Base-by-base conservation (phyloP, 2,888 invertebrate genomes). In the Reticulitermes lucifugus region DNA sequence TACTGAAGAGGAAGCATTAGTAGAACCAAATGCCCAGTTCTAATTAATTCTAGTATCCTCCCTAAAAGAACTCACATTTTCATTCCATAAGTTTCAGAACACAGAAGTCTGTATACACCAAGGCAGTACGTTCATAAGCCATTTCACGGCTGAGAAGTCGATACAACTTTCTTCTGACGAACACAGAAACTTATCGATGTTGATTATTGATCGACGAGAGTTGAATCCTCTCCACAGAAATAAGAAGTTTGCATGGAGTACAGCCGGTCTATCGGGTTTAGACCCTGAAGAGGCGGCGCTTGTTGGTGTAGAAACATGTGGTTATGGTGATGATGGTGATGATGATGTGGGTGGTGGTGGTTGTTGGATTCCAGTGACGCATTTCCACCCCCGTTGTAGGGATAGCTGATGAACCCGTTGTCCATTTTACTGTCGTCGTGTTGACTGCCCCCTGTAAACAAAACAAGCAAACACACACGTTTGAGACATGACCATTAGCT, bases 171-270 rank as follows among this genome's bases (percentile, higher is more conserved):
- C 18, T 18, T 4, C 4, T 55, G 55, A 55, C 55, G 55, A 55
- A 55, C 55, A 18, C 55, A 55, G 18, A 55, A 14, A 51, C 0
- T 51, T 1, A 51, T 51, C 12, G 51, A 51, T 51, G 14, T 55
- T 4, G 55, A 79, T 73, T 86, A 86, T 65, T 86, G 86, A 51
- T 85, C 86, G 12, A 85, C 85, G 65, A 86, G 81, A 41, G 87
- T 79, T 18, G 43, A 60, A 51, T 93, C 93, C 86, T 93, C 93
- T 51, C 92, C 92, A 87, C 94, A 93, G 90, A 94, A 94, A 88
- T 94, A 94, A 22, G 94, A 93, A 88, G 92, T 94, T 89, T 94
- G 94, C 94, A 94, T 94, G 85, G 94, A 94, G 89, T 94, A 94
- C 25, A 94, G 89, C 73, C 94, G 91, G 90, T 94, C 94, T 86